Percentiles rank a stretch among this genome's conserved stretches.
Evolutionary conservation across 1,140 invertebrate species (phyloP).

Genomic region (Calliphora vicina): DNA sequence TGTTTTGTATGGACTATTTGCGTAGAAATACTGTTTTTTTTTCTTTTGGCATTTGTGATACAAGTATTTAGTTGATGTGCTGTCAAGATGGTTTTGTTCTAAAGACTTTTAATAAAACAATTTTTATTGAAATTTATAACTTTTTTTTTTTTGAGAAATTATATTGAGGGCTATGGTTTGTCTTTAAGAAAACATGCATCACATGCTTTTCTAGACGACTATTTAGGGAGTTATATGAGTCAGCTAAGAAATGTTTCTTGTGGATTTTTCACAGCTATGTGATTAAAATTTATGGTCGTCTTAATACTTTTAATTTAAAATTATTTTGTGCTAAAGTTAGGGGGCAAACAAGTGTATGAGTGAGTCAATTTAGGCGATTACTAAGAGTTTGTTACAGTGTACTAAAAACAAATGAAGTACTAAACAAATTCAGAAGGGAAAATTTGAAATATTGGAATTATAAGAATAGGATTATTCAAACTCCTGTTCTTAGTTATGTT

Average conservation of each 20-base stretch:
- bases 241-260: background rate
- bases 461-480: too few relatives aligned
- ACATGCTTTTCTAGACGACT: background rate
- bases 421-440: too few relatives aligned
- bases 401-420: too few relatives aligned
- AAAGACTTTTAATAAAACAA: background rate
- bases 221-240: too few relatives aligned
- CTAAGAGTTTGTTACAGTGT: background rate
- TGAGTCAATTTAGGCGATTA: background rate
- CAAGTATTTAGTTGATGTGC: background rate
- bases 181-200: background rate
- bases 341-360: background rate
- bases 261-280: background rate
- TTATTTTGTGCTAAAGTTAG: background rate
- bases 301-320: background rate
- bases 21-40: background rate
- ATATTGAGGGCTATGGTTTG: background rate
- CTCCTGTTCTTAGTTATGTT: too few relatives aligned
- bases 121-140: background rate
- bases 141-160: background rate
- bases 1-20: background rate
- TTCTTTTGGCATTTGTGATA: background rate
- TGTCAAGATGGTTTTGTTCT: background rate
- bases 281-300: background rate
- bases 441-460: too few relatives aligned